Conservation (phyloP, 2,888 invertebrate genomes). For the Exephanes ischioxanthus region DNA sequence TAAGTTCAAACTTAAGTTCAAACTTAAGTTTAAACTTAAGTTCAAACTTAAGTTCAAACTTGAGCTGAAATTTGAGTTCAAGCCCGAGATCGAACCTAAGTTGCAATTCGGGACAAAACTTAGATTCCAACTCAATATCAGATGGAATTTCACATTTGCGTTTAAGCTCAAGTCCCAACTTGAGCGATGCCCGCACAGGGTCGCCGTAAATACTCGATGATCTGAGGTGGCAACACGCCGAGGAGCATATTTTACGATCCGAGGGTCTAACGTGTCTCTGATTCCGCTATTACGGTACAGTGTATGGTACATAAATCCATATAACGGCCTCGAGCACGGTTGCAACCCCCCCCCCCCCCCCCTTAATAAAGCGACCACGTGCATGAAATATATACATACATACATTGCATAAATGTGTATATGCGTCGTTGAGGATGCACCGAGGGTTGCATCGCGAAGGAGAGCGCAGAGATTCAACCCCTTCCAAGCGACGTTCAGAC, state of each 20-base stretch:
- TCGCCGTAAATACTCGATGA: not conserved
- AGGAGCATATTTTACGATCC: not conserved
- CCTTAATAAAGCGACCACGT: conserved; percentile 33
- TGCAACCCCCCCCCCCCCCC: not conserved
- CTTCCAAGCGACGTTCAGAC: conserved; percentile 24
- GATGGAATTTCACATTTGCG: too few species aligned
- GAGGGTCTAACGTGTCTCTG: conserved; percentile 11
- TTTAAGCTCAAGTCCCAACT: too few species aligned
- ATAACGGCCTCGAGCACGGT: not conserved
- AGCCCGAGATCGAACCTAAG: too few species aligned
- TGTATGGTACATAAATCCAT: not conserved
- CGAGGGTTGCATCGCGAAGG: conserved; percentile 20
- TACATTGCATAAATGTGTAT: not conserved
- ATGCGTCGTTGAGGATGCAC: conserved; percentile 28
- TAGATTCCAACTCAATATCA: too few species aligned
- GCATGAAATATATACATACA: not conserved
- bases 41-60: too few species aligned
- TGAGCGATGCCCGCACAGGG: too few species aligned
- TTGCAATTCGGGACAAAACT: too few species aligned
- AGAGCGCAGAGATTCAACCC: conserved; percentile 39
- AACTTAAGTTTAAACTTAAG: not conserved
- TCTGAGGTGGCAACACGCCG: not conserved
- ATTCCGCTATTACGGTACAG: not conserved
- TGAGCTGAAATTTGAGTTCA: too few species aligned
- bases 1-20: not conserved